phyloP scores from a whole-genome alignment of 2,797 vertebrate species.

The Oreonectes daqikongensis region DNA sequence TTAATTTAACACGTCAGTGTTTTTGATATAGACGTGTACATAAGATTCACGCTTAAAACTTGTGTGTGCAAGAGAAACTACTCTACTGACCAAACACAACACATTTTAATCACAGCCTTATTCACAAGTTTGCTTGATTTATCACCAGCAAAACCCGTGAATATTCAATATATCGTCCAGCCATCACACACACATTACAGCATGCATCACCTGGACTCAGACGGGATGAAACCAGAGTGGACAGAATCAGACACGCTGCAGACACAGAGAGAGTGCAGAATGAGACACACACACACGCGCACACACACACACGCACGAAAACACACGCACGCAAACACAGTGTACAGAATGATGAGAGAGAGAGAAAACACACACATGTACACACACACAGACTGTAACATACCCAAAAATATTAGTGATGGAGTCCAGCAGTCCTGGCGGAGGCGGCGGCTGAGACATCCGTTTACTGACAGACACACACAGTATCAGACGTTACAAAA shows the following conservation, averaged over 20 bases:
- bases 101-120: background rate
- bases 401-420: slow-evolving; percentile 99
- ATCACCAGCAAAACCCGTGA: background rate
- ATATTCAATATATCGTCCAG: no score
- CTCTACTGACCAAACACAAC: no score
- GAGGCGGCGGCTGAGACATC: slow-evolving; percentile 81
- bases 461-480: slow-evolving; percentile 80
- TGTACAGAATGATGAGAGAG: background rate
- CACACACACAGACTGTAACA: slow-evolving; percentile 58
- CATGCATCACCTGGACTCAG: slow-evolving; percentile 83
- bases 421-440: slow-evolving; percentile 92
- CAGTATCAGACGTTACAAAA: background rate
- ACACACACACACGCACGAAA: background rate
- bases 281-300: slow-evolving; percentile 33
- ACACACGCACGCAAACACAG: background rate
- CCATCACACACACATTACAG: slow-evolving; percentile 26
- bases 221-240: slow-evolving; percentile 84
- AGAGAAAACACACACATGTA: background rate
- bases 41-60: no score
- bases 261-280: slow-evolving; percentile 58
- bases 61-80: no score
- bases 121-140: no score
- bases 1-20: no score
- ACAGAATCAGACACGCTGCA: slow-evolving; percentile 88
- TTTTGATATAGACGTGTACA: no score